Conservation (phyloP, 2,888 invertebrate species). For the Phalangium opilio region DNA sequence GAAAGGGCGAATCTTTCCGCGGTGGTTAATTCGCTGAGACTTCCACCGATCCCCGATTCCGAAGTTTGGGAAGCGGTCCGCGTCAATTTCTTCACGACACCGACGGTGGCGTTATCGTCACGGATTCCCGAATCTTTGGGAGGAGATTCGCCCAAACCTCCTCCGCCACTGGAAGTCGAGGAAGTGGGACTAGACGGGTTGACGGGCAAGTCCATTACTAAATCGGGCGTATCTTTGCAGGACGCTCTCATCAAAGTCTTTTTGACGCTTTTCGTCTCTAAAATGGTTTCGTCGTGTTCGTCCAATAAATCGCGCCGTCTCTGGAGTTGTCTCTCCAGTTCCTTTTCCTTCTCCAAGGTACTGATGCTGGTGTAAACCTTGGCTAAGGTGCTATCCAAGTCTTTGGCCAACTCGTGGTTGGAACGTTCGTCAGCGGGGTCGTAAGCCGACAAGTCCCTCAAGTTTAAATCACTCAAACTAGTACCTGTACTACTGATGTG, state of each 20-base stretch:
- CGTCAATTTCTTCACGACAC: background rate
- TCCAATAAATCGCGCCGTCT: no score
- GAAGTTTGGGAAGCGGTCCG: background rate
- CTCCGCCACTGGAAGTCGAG: background rate
- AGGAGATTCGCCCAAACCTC: background rate
- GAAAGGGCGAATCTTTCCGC: conserved; percentile 61
- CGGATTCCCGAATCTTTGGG: background rate
- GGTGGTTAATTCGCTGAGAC: conserved; percentile 40
- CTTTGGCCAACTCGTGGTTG: conserved; percentile 21
- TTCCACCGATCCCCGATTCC: background rate
- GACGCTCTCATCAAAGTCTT: background rate
- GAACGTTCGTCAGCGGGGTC: background rate
- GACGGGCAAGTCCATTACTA: conserved; percentile 61
- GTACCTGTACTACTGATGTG: background rate
- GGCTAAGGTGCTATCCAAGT: conserved; percentile 31
- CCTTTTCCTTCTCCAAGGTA: conserved; percentile 24
- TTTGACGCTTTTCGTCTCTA: background rate
- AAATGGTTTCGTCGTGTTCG: conserved; percentile 7
- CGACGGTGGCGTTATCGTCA: background rate
- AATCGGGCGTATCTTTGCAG: conserved; percentile 48
- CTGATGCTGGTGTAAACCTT: conserved; percentile 30
- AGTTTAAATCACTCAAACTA: conserved; percentile 28
- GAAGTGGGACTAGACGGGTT: conserved; percentile 23
- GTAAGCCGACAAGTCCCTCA: conserved; percentile 2
- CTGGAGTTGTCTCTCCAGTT: conserved; percentile 11